Percentiles rank a stretch among this genome's conserved stretches.
Evolutionary conservation across 2,797 vertebrate genomes (phyloP).

Genomic region (Remorina albescens): DNA sequence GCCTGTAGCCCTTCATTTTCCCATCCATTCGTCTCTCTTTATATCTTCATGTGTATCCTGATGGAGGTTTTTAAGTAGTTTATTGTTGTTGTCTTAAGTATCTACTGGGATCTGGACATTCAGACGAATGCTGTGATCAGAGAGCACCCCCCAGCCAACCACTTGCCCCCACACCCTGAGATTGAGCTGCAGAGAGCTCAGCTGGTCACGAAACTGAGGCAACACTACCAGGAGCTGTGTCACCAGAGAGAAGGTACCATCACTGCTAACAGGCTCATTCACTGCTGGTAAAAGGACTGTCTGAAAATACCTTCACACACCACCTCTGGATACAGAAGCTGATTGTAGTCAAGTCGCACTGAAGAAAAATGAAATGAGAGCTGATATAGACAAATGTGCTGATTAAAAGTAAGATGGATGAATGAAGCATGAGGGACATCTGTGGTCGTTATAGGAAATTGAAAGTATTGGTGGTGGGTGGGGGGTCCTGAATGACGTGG

Average conservation of each 20-base stretch:
- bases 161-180: conserved; percentile 94
- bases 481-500: not conserved
- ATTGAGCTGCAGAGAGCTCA: conserved; percentile 95
- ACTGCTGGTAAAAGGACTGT: no score
- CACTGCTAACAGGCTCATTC: not conserved
- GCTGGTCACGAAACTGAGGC: conserved; percentile 94
- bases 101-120: conserved; percentile 97
- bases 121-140: conserved; percentile 96
- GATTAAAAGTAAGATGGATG: not conserved
- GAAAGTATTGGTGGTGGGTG: no score
- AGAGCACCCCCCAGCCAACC: conserved; percentile 86
- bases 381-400: not conserved
- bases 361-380: not conserved
- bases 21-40: not conserved
- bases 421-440: not conserved
- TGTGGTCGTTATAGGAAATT: not conserved
- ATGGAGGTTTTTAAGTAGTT: not conserved
- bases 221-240: conserved; percentile 97
- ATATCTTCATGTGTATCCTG: not conserved
- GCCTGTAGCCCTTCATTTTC: not conserved
- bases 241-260: conserved; percentile 92
- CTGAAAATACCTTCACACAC: not conserved
- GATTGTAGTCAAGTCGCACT: not conserved
- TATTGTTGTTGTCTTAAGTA: conserved; percentile 75
- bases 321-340: not conserved